Evolutionary conservation across 2,888 invertebrate genomes (phyloP).

Genomic region (Enchytraeus crypticus): DNA sequence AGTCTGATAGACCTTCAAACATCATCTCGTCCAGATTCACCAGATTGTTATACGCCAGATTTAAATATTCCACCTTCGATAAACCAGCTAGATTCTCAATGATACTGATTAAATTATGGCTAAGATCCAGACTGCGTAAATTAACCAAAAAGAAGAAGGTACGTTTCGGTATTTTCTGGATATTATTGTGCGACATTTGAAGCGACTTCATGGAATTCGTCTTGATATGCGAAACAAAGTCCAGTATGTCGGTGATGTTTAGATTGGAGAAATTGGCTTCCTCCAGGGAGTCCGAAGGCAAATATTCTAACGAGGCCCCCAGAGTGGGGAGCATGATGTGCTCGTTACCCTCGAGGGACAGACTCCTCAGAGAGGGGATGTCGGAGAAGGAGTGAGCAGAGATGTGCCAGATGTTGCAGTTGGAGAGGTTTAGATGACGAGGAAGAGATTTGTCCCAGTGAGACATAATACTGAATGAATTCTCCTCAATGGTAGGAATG

Average conservation of each 20-base stretch:
- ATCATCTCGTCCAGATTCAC: conserved; percentile 19
- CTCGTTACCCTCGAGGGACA: conserved; percentile 30
- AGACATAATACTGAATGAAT: conserved; percentile 27
- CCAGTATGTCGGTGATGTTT: conserved; percentile 17
- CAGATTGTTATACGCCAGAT: conserved; percentile 16
- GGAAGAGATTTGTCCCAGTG: conserved; percentile 27
- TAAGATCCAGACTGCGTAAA: conserved; percentile 26
- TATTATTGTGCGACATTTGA: conserved; percentile 27
- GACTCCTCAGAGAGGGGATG: conserved; percentile 14
- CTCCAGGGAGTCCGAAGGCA: conserved; percentile 25
- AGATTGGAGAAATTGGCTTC: conserved; percentile 14
- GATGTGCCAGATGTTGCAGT: conserved; percentile 30
- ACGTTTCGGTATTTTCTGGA: conserved; percentile 16
- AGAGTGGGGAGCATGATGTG: conserved; percentile 21
- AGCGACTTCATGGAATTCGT: conserved; percentile 26
- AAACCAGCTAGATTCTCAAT: conserved; percentile 19
- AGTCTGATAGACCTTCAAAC: conserved; percentile 26
- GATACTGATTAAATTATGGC: conserved; percentile 23
- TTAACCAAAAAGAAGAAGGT: conserved; percentile 25
- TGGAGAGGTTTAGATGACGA: conserved; percentile 29
- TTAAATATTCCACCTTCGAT: conserved; percentile 11
- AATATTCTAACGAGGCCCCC: conserved; percentile 19
- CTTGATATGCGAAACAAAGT: conserved; percentile 23
- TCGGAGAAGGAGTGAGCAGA: conserved; percentile 21
- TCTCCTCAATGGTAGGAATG: conserved; percentile 21